phyloP scores from a whole-genome alignment of 2,113 vertebrate species.

The Microtus ochrogaster region DNA sequence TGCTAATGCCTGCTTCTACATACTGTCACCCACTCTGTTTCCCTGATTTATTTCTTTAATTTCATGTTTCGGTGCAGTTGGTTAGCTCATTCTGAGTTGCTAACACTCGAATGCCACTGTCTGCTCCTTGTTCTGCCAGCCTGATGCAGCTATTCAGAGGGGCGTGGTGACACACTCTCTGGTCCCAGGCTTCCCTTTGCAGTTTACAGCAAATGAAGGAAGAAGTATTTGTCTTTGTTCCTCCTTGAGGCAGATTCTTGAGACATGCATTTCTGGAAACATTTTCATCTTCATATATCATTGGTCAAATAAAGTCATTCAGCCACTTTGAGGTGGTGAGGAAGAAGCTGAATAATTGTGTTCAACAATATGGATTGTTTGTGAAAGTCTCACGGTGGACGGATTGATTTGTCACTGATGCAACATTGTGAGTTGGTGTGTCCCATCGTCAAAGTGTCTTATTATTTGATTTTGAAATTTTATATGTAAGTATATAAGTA shows the following conservation, averaged over 20 bases:
- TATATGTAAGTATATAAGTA: not conserved
- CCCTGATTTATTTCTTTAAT: constrained; percentile 58
- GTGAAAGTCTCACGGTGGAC: not conserved
- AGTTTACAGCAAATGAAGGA: not conserved
- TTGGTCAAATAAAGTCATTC: not conserved
- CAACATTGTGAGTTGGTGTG: not conserved
- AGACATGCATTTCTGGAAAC: not conserved
- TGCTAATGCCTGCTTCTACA: not conserved
- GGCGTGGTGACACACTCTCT: fast-evolving
- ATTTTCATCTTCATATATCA: not conserved
- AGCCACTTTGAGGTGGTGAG: not conserved
- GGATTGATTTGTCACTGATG: too few species aligned
- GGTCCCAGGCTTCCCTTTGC: fast-evolving
- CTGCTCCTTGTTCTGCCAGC: not conserved
- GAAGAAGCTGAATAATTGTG: not conserved
- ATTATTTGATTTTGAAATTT: not conserved
- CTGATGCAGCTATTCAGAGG: not conserved
- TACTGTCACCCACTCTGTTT: not conserved
- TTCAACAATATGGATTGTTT: too few species aligned
- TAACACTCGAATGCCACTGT: not conserved
- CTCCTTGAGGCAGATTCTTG: not conserved
- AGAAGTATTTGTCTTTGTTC: not conserved
- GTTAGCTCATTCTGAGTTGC: not conserved
- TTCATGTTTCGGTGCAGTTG: constrained; percentile 2
- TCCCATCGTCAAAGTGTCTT: not conserved